phyloP scores from a whole-genome alignment of 2,888 invertebrate species.

The Oligia strigilis region DNA sequence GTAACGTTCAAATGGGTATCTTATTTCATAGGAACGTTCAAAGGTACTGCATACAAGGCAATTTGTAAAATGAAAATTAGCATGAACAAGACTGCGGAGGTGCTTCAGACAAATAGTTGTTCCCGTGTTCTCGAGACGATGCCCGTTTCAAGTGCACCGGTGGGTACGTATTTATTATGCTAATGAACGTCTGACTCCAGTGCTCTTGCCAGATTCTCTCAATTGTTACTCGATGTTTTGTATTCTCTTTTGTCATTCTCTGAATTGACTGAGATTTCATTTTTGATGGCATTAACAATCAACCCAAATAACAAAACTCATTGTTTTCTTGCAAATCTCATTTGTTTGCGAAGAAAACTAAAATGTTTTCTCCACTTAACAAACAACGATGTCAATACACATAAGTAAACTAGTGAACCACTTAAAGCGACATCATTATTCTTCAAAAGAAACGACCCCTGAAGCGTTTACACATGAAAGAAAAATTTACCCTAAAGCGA shows the following conservation, averaged over 20 bases:
- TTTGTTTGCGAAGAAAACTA: slow-evolving; percentile 12
- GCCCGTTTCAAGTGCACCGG: slow-evolving; percentile 65
- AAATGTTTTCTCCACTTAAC: slow-evolving; percentile 20
- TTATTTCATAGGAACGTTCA: slow-evolving; percentile 57
- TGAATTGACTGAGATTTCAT: slow-evolving; percentile 35
- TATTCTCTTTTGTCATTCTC: slow-evolving; percentile 41
- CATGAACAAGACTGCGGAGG: slow-evolving; percentile 78
- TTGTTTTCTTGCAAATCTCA: slow-evolving; percentile 22
- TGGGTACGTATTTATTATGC: slow-evolving; percentile 81
- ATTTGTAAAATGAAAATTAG: slow-evolving; percentile 81
- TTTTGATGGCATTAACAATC: slow-evolving; percentile 30
- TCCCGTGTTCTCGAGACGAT: slow-evolving; percentile 73
- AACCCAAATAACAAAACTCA: slow-evolving; percentile 15
- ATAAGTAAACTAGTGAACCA: slow-evolving; percentile 47
- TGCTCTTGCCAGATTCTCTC: slow-evolving; percentile 66
- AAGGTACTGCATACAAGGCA: slow-evolving; percentile 64
- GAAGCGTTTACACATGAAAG: slow-evolving; percentile 73
- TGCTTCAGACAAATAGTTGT: slow-evolving; percentile 79
- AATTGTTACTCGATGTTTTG: slow-evolving; percentile 56
- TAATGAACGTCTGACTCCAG: slow-evolving; percentile 80
- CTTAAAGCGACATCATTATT: slow-evolving; percentile 69
- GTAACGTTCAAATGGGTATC: slow-evolving; percentile 34
- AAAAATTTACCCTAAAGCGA: slow-evolving; percentile 60
- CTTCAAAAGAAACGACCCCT: slow-evolving; percentile 71
- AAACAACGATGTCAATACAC: slow-evolving; percentile 46